Conservation (phyloP, 92 coral and sea anemone genomes). For the Scolanthus callimorphus region DNA sequence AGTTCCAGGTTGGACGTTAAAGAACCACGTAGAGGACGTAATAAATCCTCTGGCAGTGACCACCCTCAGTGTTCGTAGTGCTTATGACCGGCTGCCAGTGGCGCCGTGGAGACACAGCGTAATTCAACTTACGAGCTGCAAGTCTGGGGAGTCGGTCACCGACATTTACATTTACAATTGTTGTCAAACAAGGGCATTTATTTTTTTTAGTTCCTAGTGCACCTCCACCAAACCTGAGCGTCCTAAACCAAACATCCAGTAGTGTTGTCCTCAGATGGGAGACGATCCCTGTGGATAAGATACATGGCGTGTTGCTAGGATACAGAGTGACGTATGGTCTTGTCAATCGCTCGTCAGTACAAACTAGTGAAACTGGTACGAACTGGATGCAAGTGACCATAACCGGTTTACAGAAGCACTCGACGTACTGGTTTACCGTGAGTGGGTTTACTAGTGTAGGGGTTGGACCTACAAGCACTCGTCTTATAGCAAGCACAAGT, state of each 20-base stretch:
- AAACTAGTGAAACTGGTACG: background rate
- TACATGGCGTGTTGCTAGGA: background rate
- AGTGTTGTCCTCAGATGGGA: conserved; percentile 12
- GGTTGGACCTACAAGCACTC: background rate
- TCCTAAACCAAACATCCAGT: background rate
- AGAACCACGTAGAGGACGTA: too few species aligned
- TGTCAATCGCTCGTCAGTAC: background rate
- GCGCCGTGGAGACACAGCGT: too few species aligned
- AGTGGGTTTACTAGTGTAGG: background rate
- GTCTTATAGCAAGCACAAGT: background rate
- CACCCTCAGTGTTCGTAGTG: too few species aligned
- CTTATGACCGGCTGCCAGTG: too few species aligned
- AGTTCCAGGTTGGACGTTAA: too few species aligned
- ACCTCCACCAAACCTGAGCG: conserved; percentile 14
- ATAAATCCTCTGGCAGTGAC: too few species aligned
- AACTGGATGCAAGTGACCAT: background rate
- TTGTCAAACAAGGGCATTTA: too few species aligned
- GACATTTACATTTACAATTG: too few species aligned
- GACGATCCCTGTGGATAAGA: conserved; percentile 1
- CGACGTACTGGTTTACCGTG: background rate
- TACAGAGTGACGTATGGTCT: background rate
- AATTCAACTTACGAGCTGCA: too few species aligned
- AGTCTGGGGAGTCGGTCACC: too few species aligned
- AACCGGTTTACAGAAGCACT: background rate
- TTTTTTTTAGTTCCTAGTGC: conserved; percentile 13